phyloP scores from a whole-genome alignment of 2,797 vertebrate genomes.

The Emys orbicularis region DNA sequence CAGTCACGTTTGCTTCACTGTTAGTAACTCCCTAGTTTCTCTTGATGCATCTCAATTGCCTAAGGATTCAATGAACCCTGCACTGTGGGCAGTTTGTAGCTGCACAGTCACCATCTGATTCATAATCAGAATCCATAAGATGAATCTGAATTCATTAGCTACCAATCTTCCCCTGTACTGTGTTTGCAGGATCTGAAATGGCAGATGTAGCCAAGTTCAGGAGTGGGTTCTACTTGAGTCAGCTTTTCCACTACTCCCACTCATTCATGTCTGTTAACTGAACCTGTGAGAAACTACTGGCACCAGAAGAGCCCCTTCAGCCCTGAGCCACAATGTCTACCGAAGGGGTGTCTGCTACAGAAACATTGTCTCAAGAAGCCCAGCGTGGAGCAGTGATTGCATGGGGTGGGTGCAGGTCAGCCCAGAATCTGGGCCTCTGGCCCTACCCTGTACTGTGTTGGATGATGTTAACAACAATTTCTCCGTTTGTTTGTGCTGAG shows the following conservation, averaged over 20 bases:
- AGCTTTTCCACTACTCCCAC: background rate
- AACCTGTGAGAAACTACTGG: background rate
- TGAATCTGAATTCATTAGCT: background rate
- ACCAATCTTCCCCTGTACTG: background rate
- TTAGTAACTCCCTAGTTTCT: background rate
- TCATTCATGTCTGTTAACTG: background rate
- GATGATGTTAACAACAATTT: background rate
- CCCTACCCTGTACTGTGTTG: background rate
- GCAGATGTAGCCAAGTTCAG: background rate
- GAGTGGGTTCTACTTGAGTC: background rate
- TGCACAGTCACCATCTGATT: no score
- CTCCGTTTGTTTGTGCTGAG: background rate
- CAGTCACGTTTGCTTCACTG: background rate
- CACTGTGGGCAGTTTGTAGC: background rate
- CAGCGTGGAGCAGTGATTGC: background rate
- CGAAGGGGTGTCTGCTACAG: background rate
- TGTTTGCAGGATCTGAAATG: background rate
- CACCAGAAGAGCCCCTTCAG: no score
- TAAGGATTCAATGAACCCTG: background rate
- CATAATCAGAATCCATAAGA: background rate
- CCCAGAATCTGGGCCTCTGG: background rate
- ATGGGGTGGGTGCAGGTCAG: background rate
- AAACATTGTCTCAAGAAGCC: background rate
- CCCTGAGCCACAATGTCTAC: background rate
- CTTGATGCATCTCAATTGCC: fast-evolving